Conservation (phyloP, 2,888 invertebrate species). For the Pandemis corylana region DNA sequence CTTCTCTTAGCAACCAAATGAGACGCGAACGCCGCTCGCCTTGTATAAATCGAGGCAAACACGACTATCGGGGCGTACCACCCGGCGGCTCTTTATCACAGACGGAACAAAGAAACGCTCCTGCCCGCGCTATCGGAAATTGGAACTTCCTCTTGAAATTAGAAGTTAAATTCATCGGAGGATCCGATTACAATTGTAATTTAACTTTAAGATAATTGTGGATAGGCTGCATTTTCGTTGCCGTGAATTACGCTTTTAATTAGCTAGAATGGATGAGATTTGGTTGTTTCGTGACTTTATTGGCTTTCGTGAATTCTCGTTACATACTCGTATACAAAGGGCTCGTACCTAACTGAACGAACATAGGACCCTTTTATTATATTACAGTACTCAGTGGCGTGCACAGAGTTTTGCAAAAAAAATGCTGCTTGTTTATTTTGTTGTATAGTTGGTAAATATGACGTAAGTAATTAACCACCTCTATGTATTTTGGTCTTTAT, state of each 20-base stretch:
- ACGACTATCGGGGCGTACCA: conserved; percentile 41
- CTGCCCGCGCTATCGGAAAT: conserved; percentile 42
- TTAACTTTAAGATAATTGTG: conserved; percentile 15
- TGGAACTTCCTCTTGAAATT: conserved; percentile 18
- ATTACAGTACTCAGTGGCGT: no score
- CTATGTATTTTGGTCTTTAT: no score
- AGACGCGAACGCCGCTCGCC: background rate
- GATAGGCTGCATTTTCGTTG: background rate
- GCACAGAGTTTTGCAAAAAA: no score
- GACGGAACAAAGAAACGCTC: conserved; percentile 47
- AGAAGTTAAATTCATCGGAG: conserved; percentile 8
- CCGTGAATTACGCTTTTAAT: background rate
- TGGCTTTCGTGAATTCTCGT: background rate
- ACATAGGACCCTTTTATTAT: no score
- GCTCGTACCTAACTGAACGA: no score
- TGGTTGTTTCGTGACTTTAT: background rate
- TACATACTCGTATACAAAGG: no score
- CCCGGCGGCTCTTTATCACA: conserved; percentile 49
- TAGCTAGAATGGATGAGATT: background rate
- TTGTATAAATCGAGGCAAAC: conserved; percentile 1
- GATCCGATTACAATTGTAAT: conserved; percentile 19
- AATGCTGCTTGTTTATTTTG: no score
- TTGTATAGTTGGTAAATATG: no score
- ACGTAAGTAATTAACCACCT: no score
- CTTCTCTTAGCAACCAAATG: background rate